Percentiles rank a stretch among this genome's conserved stretches.
Evolutionary conservation across 2,113 vertebrate species (phyloP).

Genomic region (Pituophis catenifer): DNA sequence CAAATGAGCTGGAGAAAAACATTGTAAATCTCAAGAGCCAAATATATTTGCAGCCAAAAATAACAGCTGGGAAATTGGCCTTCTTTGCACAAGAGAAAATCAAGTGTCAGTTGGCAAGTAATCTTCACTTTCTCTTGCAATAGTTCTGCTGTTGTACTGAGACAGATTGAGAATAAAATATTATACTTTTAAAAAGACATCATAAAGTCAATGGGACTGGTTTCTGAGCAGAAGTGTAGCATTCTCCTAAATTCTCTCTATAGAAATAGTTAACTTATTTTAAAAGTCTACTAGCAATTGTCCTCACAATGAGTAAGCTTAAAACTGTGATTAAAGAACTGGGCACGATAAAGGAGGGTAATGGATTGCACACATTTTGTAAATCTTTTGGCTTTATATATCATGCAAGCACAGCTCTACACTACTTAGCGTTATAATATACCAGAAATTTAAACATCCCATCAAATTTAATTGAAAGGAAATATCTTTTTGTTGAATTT

Average conservation of each 20-base stretch:
- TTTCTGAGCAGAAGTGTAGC: neutral
- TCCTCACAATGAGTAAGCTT: neutral
- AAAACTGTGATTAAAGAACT: neutral
- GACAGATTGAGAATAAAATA: neutral
- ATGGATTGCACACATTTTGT: neutral
- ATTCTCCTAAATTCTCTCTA: neutral
- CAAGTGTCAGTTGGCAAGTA: neutral
- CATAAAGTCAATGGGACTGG: neutral
- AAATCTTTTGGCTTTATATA: neutral
- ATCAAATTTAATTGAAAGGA: neutral
- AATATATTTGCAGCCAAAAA: neutral
- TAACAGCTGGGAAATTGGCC: neutral
- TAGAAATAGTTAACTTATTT: neutral
- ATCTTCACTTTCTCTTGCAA: neutral
- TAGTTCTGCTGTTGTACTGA: neutral
- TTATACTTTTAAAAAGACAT: neutral
- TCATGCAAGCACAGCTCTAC: neutral
- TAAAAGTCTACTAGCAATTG: neutral
- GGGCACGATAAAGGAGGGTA: neutral
- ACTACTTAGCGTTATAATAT: neutral
- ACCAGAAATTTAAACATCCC: neutral
- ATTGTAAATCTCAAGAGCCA: neutral
- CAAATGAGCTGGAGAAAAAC: neutral
- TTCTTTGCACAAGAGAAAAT: neutral
- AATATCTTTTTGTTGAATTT: neutral